These are phyloP conservation scores for Arctopsyche grandis DNA, from an alignment of 1,140 invertebrate species.

Conservation along the genomic window DNA sequence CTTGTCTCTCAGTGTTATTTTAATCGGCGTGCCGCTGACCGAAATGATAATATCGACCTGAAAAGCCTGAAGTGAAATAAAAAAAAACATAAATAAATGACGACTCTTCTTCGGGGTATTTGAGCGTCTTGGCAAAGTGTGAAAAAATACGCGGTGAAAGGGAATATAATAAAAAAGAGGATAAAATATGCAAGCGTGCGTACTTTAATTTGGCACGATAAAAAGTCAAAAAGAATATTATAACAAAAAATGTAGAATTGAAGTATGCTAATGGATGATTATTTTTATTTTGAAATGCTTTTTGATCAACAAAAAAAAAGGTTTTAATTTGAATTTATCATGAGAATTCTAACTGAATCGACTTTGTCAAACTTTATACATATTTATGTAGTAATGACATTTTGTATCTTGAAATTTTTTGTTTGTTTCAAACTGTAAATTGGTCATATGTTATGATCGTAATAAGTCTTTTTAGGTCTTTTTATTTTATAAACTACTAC, in stretches of 20 bases:
- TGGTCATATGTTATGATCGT: too few relatives aligned
- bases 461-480: too few relatives aligned
- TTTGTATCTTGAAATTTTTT: too few relatives aligned
- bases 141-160: background rate
- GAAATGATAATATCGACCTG: conserved; percentile 22
- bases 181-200: background rate
- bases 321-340: too few relatives aligned
- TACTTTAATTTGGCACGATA: conserved; percentile 4
- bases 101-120: background rate
- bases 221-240: background rate
- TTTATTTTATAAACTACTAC: too few relatives aligned
- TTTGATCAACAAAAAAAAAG: too few relatives aligned
- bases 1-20: conserved; percentile 23
- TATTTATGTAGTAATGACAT: too few relatives aligned
- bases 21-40: background rate
- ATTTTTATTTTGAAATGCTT: too few relatives aligned
- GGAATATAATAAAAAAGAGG: background rate
- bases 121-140: background rate
- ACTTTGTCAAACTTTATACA: too few relatives aligned
- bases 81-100: background rate
- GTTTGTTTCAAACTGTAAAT: too few relatives aligned
- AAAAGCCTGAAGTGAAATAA: conserved; percentile 10
- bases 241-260: background rate
- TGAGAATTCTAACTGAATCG: too few relatives aligned
- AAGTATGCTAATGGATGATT: too few relatives aligned